These are phyloP conservation scores for Phymastichus coffea DNA, from an alignment of 1,140 invertebrate species.

Conservation along the genomic window DNA sequence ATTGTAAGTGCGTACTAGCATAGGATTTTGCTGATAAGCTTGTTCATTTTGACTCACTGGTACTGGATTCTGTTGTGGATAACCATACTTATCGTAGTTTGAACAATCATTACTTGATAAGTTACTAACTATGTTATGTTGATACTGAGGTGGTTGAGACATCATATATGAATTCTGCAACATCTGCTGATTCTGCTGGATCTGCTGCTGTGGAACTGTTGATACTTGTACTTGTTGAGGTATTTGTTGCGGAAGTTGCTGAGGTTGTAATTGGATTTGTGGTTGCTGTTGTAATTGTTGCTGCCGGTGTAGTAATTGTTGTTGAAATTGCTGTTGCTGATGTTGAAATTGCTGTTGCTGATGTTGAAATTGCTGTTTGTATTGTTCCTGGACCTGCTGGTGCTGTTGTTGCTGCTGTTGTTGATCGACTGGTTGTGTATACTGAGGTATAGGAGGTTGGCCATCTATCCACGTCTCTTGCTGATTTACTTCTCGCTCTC, in stretches of 20 bases:
- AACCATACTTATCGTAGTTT: constrained; percentile 18
- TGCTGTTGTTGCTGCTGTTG: constrained; percentile 18
- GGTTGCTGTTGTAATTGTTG: constrained; percentile 18
- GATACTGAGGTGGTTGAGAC: constrained; percentile 23
- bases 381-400: constrained; percentile 10
- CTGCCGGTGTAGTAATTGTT: constrained; percentile 30
- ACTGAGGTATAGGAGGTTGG: constrained; percentile 40
- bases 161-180: constrained; percentile 20
- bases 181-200: constrained; percentile 18
- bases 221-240: constrained; percentile 20
- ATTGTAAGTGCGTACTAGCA: constrained; percentile 27
- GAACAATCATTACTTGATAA: not conserved
- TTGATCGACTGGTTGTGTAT: constrained; percentile 39
- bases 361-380: not conserved
- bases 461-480: constrained; percentile 46
- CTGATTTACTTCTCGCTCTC: constrained; percentile 57
- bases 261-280: not conserved
- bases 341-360: constrained; percentile 32
- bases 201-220: constrained; percentile 10
- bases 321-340: constrained; percentile 32
- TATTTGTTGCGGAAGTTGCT: constrained; percentile 31
- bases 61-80: constrained; percentile 5
- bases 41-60: constrained; percentile 37
- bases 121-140: too few species aligned
- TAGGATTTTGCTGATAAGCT: constrained; percentile 32